Evolutionary conservation across 2,888 invertebrate genomes (phyloP), one percentile per base, ranked within the genome.

Genomic region (Epiperipatus broadwayi): DNA sequence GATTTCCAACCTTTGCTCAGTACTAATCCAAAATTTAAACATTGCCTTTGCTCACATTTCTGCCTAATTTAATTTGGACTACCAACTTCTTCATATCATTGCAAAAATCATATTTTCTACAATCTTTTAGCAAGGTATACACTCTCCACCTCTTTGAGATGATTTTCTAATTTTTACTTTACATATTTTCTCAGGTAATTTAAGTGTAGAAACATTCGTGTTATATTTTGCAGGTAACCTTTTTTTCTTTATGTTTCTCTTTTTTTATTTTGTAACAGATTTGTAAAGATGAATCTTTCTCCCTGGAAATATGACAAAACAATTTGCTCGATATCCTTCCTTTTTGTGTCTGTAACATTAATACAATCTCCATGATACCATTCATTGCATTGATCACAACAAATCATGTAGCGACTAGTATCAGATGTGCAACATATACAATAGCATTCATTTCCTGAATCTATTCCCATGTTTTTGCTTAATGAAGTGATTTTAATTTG

Each of bases 301-400:
- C 49, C 49, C 56, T 47, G 46, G 64, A 64, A 16, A 49, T 40
- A 10, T 53, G 71, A 58, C 93, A 93, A 56, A 78, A 91, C 54
- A 87, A 95, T 48, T 81, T 81, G 52, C 84, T n/a, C 81, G 40
- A 95, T 93, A 47, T 76, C 72, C 53, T 84, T 85, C 0, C 93
- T 81, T 55, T 89, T 85, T 48, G 78, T 73, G 56, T 87, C 83
- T 0, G 85, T 87, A 47, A 93, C 83, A 49, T 80, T 81, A 46
- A 95, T 89, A 57, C 93, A 95, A 54, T 91, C 87, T 1, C 93
- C 93, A 54, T 95, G 95, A 55, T 87, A 95, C 93, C 95, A 95
- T 60, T 93, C 91, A 58, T 93, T 87, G 56, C 95, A 95, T 10
- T 80, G 72, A 59, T 95, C 95, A 61, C 95, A 95, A 25, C 83